Conservation (phyloP, 2,888 invertebrate genomes). For the Junonia oenone region DNA sequence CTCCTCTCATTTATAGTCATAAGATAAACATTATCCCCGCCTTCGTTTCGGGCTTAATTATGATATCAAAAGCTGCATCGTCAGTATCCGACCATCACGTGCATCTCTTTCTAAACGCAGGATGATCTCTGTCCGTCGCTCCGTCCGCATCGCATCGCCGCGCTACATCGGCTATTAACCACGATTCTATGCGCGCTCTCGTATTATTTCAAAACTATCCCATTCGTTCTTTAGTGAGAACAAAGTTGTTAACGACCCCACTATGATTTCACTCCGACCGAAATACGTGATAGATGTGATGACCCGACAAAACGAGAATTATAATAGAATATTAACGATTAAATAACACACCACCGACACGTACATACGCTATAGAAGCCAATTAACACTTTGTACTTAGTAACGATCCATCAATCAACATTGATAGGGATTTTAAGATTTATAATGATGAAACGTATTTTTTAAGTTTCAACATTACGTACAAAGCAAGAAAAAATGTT, state of each 20-base stretch:
- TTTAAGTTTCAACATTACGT: no score
- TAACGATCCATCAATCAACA: conserved; percentile 44
- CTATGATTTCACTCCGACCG: conserved; percentile 48
- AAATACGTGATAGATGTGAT: conserved; percentile 51
- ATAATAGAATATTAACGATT: conserved; percentile 40
- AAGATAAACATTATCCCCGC: conserved; percentile 66
- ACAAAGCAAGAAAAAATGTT: no score
- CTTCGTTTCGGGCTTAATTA: conserved; percentile 59
- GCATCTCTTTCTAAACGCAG: conserved; percentile 51
- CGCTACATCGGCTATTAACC: conserved; percentile 70
- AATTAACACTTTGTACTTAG: conserved; percentile 22
- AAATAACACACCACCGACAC: conserved; percentile 35
- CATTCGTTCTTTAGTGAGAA: conserved; percentile 29
- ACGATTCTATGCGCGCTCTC: conserved; percentile 75
- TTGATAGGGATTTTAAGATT: conserved; percentile 29
- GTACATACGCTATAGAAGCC: conserved; percentile 5
- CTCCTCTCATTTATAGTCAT: conserved; percentile 54
- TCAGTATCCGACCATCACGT: conserved; percentile 44
- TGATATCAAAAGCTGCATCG: conserved; percentile 71
- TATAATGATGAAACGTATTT: no score
- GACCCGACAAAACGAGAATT: conserved; percentile 48
- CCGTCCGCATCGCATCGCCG: conserved; percentile 33
- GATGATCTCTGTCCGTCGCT: conserved; percentile 36
- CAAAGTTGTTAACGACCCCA: conserved; percentile 46
- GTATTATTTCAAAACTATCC: conserved; percentile 52